Evolutionary conservation across 2,797 vertebrate genomes (phyloP), one percentile per base, ranked within the genome.

Genomic region (Saxicola maurus): DNA sequence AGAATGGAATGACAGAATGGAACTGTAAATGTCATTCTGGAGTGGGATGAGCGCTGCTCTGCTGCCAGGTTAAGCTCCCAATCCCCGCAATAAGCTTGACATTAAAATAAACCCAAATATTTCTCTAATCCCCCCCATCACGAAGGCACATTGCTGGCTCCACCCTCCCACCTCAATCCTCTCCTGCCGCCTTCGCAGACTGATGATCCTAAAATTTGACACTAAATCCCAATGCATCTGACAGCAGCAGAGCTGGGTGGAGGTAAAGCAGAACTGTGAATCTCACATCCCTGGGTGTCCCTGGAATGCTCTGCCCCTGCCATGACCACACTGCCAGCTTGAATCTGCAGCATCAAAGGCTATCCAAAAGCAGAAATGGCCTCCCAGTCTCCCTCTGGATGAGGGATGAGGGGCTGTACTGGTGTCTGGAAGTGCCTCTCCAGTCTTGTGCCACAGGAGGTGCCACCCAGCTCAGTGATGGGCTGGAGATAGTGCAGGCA

Each of bases 41-140:
- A 51, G 75, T 0, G 10, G 25, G 56, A 18, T 13, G 57, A 77
- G 55, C 17, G 8, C 75, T 79, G 85, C 61, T 88, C 56, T 8
- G 62, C 85, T 60, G 66, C 81, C 89, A 62, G 67, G 73, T 67
- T 85, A 93, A 92, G 86, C 82, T 94, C 38, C 88, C 86, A 53
- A 65, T 66, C 74, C 74, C 74, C 0, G 5, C 80, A 60, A 92
- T 80, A 77, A 90, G 55, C 60, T 66, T 42, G 76, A 78, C 59
- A 83, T 80, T 84, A 86, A 94, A 91, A 91, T 82, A 71, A 93
- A 88, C 18, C 8, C 64, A 82, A 87, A 81, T 77, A 82, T 89
- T 93, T 89, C 82, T 52, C 75, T 91, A 94, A 94, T 87, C 77
- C 74, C 49, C 64, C 55, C 55, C 78, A 77, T 12, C 82, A 79